Conservation (phyloP, 2,888 invertebrate genomes). For the Drosophila tripunctata region DNA sequence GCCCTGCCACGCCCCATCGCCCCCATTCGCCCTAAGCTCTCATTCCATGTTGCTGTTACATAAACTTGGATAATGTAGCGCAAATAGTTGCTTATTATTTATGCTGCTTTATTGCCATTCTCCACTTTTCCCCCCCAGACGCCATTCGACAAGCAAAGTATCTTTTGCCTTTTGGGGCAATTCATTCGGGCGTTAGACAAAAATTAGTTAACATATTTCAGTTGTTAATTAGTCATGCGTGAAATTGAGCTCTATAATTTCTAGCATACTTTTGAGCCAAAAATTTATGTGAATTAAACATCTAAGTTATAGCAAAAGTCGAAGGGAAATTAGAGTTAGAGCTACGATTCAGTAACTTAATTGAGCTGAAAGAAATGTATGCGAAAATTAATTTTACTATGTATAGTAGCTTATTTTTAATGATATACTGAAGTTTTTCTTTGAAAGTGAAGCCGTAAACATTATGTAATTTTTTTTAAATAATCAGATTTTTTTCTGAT, state of each 20-base stretch:
- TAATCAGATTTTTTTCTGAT: too few species aligned
- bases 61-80: conserved; percentile 80
- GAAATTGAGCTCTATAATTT: conserved; percentile 59
- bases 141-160: conserved; percentile 16
- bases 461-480: too few species aligned
- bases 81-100: conserved; percentile 79
- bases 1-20: neutral
- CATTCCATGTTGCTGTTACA: conserved; percentile 47
- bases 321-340: neutral
- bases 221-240: conserved; percentile 77
- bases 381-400: too few species aligned
- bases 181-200: conserved; percentile 60
- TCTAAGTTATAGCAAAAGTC: neutral
- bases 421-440: too few species aligned
- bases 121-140: neutral
- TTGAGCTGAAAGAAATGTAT: neutral
- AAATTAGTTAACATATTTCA: conserved; percentile 77
- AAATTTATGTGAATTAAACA: conserved; percentile 1
- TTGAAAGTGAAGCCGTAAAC: too few species aligned
- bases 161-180: conserved; percentile 59
- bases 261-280: conserved; percentile 35
- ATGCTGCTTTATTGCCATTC: conserved; percentile 67
- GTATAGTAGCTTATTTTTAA: too few species aligned
- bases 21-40: neutral
- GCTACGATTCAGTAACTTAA: too few species aligned